Evolutionary conservation across 2,113 vertebrate genomes (phyloP), one percentile per base, ranked within the genome.

Genomic region (Trogon melanurus): DNA sequence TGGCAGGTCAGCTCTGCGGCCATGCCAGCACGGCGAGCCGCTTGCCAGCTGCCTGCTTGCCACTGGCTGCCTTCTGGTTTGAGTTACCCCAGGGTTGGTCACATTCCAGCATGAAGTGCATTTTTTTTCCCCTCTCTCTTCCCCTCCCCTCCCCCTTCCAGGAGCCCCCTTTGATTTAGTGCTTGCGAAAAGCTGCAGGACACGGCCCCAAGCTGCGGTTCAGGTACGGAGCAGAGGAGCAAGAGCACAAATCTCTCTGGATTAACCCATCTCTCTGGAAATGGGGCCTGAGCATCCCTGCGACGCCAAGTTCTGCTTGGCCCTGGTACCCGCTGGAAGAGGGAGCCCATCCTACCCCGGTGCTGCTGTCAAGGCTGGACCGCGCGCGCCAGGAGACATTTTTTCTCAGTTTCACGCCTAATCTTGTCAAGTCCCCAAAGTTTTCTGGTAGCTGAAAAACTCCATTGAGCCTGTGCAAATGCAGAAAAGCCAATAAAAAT

Each of bases 41-140:
- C 72, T 72, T 95, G 95, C 95, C 96, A 96, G 92, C 88, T 84
- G 60, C 83, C 64, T 88, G 72, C 76, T 80, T 67, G 85, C 88
- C 92, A 86, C 91, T 34, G 29, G 69, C 91, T 95, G 83, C 91
- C 94, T 93, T 90, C 93, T 85, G 93, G 53, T 91, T 61, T 69
- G 56, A 88, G 85, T 89, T 69, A 84, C 70, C 78, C 58, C 41
- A 13, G 0, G 2, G 34, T 84, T 95, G 93, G 93, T 88, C 87
- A 79, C 89, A 79, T 94, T 92, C 96, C 95, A 85, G 70, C 7
- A n/a, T 45, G 87, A 95, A 96, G 61, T 61, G 80, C 73, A 10
- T 83, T 76, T 80, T 67, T 30, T 36, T 3, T 18, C 51, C 47
- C 25, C 34, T 56, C 29, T 27, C 20, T 70, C 25, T 62, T 74